These are phyloP conservation scores for Vipera latastei DNA, from an alignment of 2,797 vertebrate species.

Conservation along the genomic window DNA sequence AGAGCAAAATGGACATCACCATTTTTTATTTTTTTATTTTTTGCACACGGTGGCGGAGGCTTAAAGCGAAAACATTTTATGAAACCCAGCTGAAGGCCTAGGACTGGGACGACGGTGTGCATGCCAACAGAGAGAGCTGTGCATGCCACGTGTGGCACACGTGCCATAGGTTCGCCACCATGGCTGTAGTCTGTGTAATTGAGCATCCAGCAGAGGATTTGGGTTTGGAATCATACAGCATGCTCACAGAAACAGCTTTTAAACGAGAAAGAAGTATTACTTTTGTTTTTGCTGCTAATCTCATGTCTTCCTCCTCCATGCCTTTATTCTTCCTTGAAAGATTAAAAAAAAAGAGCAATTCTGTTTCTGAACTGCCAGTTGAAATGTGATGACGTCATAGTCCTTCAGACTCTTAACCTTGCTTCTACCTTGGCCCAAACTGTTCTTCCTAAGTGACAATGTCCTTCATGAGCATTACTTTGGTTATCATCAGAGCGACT, in stretches of 20 bases:
- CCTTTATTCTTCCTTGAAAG: neutral
- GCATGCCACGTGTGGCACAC: no score
- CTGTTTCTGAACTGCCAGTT: neutral
- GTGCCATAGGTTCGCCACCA: no score
- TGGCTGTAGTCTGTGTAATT: neutral
- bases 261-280: neutral
- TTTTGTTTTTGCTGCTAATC: neutral
- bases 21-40: no score
- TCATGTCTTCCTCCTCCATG: neutral
- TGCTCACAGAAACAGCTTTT: neutral
- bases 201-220: neutral
- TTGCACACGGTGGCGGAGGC: no score
- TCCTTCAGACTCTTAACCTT: neutral
- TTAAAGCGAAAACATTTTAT: no score
- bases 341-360: neutral
- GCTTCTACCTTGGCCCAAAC: neutral
- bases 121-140: no score
- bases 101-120: no score
- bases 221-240: neutral
- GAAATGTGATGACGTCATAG: conserved; percentile 3
- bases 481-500: neutral
- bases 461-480: conserved; percentile 5
- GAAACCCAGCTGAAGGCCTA: no score
- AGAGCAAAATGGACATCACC: no score
- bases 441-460: neutral